Percentiles rank a stretch among this genome's conserved stretches.
phyloP scores from a whole-genome alignment of 2,888 invertebrate species.

The Thalpophila matura region DNA sequence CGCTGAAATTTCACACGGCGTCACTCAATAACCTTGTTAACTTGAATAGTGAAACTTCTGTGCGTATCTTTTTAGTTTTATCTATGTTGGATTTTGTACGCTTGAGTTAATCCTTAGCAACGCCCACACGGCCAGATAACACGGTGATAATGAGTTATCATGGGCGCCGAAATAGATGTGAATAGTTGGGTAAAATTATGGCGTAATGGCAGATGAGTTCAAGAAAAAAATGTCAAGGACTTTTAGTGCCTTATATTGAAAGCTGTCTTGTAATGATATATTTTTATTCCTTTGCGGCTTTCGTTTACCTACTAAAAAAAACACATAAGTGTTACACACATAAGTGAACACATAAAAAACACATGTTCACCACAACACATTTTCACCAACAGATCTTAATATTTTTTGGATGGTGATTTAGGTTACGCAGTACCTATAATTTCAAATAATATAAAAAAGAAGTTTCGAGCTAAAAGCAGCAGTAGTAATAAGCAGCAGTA shows the following conservation, averaged over 20 bases:
- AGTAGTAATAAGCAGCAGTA: conserved; percentile 2
- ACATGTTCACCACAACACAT: too few relatives aligned
- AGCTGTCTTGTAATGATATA: too few relatives aligned
- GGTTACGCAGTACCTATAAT: too few relatives aligned
- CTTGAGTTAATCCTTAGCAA: conserved; percentile 38
- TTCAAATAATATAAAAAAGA: not conserved
- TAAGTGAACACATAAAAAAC: too few relatives aligned
- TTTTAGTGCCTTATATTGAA: not conserved
- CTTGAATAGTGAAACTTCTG: conserved; percentile 27
- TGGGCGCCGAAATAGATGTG: conserved; percentile 15
- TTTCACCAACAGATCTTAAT: too few relatives aligned
- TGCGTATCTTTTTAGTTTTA: not conserved
- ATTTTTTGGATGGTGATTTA: too few relatives aligned
- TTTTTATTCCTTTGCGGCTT: too few relatives aligned
- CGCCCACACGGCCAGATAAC: conserved; percentile 42
- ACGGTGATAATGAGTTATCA: conserved; percentile 42
- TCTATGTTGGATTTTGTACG: conserved; percentile 17
- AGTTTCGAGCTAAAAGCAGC: not conserved
- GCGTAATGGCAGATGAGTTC: not conserved
- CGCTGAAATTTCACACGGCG: too few relatives aligned
- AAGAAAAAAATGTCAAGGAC: conserved; percentile 1
- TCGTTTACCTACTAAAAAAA: too few relatives aligned
- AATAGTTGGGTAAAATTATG: conserved; percentile 12
- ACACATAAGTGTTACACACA: too few relatives aligned
- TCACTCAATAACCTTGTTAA: not conserved